Conservation (phyloP, 2,888 invertebrate genomes). For the Drosophila atroscutellata region DNA sequence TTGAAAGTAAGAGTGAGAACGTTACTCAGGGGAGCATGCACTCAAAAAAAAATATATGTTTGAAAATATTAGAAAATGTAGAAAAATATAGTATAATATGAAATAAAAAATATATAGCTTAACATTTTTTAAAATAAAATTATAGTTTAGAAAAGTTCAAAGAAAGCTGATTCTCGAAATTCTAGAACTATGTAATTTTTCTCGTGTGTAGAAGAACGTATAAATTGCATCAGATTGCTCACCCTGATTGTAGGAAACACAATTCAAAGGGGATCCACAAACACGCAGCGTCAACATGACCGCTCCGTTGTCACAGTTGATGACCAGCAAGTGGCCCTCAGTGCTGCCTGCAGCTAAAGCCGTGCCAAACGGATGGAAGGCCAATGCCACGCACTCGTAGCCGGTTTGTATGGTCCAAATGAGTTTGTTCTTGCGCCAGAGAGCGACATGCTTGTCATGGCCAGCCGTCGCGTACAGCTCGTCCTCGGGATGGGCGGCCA, state of each 20-base stretch:
- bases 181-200: background rate
- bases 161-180: background rate
- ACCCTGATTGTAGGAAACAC: slow-evolving; percentile 95
- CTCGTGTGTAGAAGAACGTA: background rate
- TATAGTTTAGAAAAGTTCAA: background rate
- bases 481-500: slow-evolving; percentile 95
- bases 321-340: slow-evolving; percentile 93
- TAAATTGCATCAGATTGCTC: slow-evolving; percentile 50
- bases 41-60: background rate
- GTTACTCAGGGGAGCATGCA: background rate
- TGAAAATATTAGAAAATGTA: too few species aligned
- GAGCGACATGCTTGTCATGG: slow-evolving; percentile 94
- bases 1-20: background rate
- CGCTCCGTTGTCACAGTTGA: slow-evolving; percentile 94
- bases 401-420: slow-evolving; percentile 95
- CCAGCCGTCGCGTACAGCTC: slow-evolving; percentile 97
- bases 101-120: too few species aligned
- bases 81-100: too few species aligned
- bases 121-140: too few species aligned
- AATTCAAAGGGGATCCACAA: slow-evolving; percentile 94
- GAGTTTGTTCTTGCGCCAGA: slow-evolving; percentile 95
- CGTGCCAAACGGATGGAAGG: slow-evolving; percentile 95
- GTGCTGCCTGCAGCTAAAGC: slow-evolving; percentile 95
- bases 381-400: slow-evolving; percentile 94
- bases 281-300: slow-evolving; percentile 94